Evolutionary conservation across 1,140 invertebrate species (phyloP).

Genomic region (Hetaerina americana): DNA sequence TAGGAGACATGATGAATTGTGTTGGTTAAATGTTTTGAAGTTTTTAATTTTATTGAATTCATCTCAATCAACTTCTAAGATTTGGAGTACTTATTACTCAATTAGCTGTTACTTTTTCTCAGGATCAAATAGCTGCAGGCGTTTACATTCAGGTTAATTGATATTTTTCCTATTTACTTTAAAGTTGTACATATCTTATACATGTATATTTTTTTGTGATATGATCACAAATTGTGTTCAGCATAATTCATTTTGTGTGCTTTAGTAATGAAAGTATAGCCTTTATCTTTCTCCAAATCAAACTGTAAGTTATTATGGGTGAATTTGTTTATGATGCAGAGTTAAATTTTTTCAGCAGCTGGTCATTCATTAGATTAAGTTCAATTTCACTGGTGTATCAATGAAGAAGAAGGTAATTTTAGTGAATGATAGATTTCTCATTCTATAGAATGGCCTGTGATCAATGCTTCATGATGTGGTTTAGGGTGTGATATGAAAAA

Average conservation of each 20-base stretch:
- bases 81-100: background rate
- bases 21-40: too few species aligned
- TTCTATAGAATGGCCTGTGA: background rate
- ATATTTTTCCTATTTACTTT: background rate
- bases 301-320: too few species aligned
- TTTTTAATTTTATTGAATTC: too few species aligned
- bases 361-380: background rate
- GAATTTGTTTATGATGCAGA: too few species aligned
- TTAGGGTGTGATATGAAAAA: too few species aligned
- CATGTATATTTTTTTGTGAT: too few species aligned
- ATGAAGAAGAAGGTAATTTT: background rate
- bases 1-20: too few species aligned
- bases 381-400: background rate
- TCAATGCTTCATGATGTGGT: background rate
- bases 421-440: background rate
- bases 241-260: too few species aligned
- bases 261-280: too few species aligned
- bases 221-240: too few species aligned
- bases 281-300: too few species aligned
- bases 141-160: background rate
- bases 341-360: background rate
- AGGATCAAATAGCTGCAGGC: background rate
- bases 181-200: background rate
- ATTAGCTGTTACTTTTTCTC: background rate
- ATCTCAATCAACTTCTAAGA: too few species aligned